Evolutionary conservation across 2,113 vertebrate species (phyloP), one percentile per base, ranked within the genome.

Genomic region (Caranx ignobilis): DNA sequence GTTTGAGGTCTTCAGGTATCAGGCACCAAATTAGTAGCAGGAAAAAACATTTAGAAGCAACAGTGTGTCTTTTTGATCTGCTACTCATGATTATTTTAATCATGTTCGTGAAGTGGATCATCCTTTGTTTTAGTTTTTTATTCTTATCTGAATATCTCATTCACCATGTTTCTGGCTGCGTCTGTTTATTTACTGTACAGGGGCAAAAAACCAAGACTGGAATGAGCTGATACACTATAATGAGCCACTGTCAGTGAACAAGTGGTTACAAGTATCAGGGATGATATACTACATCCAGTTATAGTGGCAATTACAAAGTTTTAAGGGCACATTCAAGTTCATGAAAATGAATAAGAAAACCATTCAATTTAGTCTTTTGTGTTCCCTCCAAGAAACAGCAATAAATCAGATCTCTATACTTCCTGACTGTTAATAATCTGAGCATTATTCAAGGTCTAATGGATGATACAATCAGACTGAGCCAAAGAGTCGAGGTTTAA

Each of bases 321-420:
- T 72, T 73, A 84, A 80, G 61, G 64, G 68, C n/a, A 37, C 57
- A 87, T 87, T 89, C 63, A 83, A 84, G 66, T 68, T 71, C 18
- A 80, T 78, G 80, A 80, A 88, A 89, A 79, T 77, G 50, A 83
- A 88, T 67, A 75, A 47, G 31, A 26, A 83, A 87, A 80, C 48
- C 35, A 72, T 89, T 82, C 55, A 52, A 72, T 82, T 82, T 77
- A 77, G 57, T 79, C 60, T 77, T 64, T 76, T 86, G 78, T 86
- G 75, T 81, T 82, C 76, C 65, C 60, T 83, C 82, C 47, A 56
- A 85, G 71, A 82, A 65, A 71, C 32, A 34, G 55, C 84, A 80
- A 34, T 88, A 89, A 88, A 85, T 90, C 82, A 85, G 48, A 72
- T 68, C 31, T 45, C 57, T 70, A 60, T 35, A 47, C 81, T 77